phyloP scores from a whole-genome alignment of 2,888 invertebrate species.

The Hirtodrosophila confusa region DNA sequence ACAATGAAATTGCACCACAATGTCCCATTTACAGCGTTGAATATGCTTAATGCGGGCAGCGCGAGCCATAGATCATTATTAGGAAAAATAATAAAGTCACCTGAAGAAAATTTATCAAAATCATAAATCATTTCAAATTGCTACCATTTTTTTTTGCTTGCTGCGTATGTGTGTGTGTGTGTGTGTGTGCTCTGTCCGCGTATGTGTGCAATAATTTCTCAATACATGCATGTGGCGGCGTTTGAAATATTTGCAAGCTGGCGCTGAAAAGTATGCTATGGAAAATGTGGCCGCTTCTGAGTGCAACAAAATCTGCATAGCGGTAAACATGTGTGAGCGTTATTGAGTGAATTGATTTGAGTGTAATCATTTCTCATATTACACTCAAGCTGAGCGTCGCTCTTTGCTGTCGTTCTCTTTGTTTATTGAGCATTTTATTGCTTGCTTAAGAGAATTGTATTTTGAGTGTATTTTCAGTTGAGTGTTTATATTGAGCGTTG shows the following conservation, averaged over 20 bases:
- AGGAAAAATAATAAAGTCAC: slow-evolving; percentile 73
- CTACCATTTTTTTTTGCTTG: slow-evolving; percentile 51
- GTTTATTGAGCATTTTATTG: neutral
- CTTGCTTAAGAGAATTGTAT: slow-evolving; percentile 2
- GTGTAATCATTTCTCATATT: neutral
- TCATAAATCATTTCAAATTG: slow-evolving; percentile 74
- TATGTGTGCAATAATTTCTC: slow-evolving; percentile 50
- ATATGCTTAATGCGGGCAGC: slow-evolving; percentile 7
- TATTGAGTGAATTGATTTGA: neutral
- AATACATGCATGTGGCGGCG: slow-evolving; percentile 45
- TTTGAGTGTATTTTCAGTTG: neutral
- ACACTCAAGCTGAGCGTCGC: neutral
- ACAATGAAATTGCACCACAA: slow-evolving; percentile 10
- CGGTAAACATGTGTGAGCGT: neutral
- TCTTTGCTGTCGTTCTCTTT: neutral
- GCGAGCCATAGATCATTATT: slow-evolving; percentile 68
- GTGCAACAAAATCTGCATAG: neutral
- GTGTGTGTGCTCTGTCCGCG: slow-evolving; percentile 10
- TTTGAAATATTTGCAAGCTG: slow-evolving; percentile 51
- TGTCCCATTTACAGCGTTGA: slow-evolving; percentile 12
- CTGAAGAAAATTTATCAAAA: slow-evolving; percentile 73
- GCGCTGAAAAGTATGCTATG: slow-evolving; percentile 43
- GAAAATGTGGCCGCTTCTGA: slow-evolving; percentile 1
- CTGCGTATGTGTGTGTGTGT: slow-evolving; percentile 7
- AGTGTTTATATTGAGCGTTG: neutral